phyloP scores from a whole-genome alignment of 2,888 invertebrate species.

The Thera obeliscata region DNA sequence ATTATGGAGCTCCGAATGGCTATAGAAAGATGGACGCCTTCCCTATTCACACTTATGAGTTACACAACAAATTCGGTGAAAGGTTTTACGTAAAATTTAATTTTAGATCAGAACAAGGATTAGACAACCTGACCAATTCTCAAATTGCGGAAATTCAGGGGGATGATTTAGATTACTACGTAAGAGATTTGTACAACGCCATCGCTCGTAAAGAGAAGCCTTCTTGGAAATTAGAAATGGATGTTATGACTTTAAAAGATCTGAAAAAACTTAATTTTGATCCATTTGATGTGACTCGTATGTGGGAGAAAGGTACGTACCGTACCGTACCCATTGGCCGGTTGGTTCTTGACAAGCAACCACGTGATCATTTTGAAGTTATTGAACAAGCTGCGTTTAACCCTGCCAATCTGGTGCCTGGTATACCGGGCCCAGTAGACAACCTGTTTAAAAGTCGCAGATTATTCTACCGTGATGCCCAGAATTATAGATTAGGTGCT shows the following conservation, averaged over 20 bases:
- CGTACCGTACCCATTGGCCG: slow-evolving; percentile 92
- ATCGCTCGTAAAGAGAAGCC: slow-evolving; percentile 86
- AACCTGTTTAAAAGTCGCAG: slow-evolving; percentile 58
- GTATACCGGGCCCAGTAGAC: slow-evolving; percentile 67
- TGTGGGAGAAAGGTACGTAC: slow-evolving; percentile 91
- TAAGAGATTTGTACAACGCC: slow-evolving; percentile 92
- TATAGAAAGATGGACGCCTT: slow-evolving; percentile 95
- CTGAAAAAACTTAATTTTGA: slow-evolving; percentile 89
- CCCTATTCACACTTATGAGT: slow-evolving; percentile 94
- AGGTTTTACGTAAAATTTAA: slow-evolving; percentile 94
- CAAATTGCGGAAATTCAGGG: slow-evolving; percentile 87
- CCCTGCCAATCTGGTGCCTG: slow-evolving; percentile 69
- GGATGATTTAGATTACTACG: slow-evolving; percentile 93
- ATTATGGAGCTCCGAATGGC: slow-evolving; percentile 95
- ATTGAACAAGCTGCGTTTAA: slow-evolving; percentile 60
- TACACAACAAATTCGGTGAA: slow-evolving; percentile 89
- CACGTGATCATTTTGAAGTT: slow-evolving; percentile 80
- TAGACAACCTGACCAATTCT: slow-evolving; percentile 88
- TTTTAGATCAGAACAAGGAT: slow-evolving; percentile 94
- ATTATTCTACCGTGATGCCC: slow-evolving; percentile 60
- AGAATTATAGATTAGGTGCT: slow-evolving; percentile 62
- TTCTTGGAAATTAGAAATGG: slow-evolving; percentile 32
- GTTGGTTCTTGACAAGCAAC: slow-evolving; percentile 91
- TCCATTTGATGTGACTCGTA: slow-evolving; percentile 94
- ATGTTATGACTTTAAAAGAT: slow-evolving; percentile 74